phyloP scores from a whole-genome alignment of 1,140 invertebrate species.

The Kradibia gibbosae region DNA sequence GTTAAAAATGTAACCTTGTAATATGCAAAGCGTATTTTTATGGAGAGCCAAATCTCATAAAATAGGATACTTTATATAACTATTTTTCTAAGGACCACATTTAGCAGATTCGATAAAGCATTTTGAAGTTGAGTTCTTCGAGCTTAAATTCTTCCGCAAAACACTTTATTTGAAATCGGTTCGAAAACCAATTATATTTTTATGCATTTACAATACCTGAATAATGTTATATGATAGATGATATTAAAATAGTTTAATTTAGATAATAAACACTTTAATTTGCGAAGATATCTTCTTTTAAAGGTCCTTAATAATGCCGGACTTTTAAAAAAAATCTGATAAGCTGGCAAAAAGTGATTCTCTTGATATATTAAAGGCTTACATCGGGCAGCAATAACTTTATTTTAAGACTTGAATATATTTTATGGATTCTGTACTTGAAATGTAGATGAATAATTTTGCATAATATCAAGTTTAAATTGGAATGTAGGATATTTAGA shows the following conservation, averaged over 20 bases:
- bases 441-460: background rate
- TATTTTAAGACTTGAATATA: background rate
- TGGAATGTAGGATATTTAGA: background rate
- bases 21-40: too few relatives aligned
- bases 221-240: background rate
- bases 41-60: too few relatives aligned
- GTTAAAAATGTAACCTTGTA: too few relatives aligned
- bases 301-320: background rate
- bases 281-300: background rate
- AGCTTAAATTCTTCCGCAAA: background rate
- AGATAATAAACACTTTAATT: background rate
- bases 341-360: background rate
- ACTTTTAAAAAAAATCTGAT: background rate
- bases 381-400: slow-evolving; percentile 1
- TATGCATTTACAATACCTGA: background rate
- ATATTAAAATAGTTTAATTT: background rate
- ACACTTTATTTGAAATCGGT: background rate
- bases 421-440: background rate
- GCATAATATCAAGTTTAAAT: background rate
- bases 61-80: too few relatives aligned
- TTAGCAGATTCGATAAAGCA: too few relatives aligned
- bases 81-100: too few relatives aligned
- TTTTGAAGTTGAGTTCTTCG: background rate
- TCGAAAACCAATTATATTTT: background rate
- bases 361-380: background rate